phyloP scores from a whole-genome alignment of 2,113 vertebrate species.

The Lota lota region DNA sequence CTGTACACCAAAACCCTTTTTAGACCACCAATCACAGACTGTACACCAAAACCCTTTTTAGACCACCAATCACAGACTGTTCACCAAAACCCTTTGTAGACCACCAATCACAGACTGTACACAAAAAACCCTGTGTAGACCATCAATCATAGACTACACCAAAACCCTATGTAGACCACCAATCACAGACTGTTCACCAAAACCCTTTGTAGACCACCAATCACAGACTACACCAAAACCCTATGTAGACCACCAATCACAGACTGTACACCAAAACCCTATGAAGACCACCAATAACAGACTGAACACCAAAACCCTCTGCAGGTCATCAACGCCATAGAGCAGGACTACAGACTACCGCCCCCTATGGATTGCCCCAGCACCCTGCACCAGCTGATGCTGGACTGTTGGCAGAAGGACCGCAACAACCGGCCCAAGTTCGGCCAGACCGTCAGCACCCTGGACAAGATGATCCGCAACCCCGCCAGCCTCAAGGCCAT shows the following conservation, averaged over 20 bases:
- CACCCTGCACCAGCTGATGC: constrained; percentile 92
- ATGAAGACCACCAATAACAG: background rate
- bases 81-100: background rate
- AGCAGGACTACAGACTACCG: constrained; percentile 92
- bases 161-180: background rate
- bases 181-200: background rate
- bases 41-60: background rate
- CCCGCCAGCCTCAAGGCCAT: constrained; percentile 91
- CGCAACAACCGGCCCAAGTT: constrained; percentile 93
- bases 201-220: background rate
- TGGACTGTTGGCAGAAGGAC: constrained; percentile 98
- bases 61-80: too few relatives aligned
- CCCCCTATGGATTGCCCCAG: constrained; percentile 94
- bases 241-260: too few relatives aligned
- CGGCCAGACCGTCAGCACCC: constrained; percentile 89
- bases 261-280: background rate
- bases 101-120: too few relatives aligned
- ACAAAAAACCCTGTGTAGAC: background rate
- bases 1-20: background rate
- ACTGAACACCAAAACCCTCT: background rate
- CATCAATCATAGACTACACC: background rate
- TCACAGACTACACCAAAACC: too few relatives aligned
- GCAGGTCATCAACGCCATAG: constrained; percentile 94
- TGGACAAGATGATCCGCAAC: constrained; percentile 97
- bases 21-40: background rate